Evolutionary conservation across 2,113 vertebrate genomes (phyloP).

Genomic region (Paracanthobrama guichenoti): DNA sequence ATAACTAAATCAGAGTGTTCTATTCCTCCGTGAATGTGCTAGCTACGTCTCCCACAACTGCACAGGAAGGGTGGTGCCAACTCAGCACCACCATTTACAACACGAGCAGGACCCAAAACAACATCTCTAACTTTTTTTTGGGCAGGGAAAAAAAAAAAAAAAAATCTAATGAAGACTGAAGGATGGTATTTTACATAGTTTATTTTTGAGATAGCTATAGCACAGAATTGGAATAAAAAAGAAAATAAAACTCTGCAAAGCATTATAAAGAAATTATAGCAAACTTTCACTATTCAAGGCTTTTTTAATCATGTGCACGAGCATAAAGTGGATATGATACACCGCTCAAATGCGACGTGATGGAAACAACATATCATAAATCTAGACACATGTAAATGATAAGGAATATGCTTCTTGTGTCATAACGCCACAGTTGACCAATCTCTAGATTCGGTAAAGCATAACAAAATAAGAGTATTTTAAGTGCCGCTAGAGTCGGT

Average conservation of each 20-base stretch:
- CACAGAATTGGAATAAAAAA: not conserved
- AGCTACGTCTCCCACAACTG: not conserved
- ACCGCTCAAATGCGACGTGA: not conserved
- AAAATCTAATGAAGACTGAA: too few relatives aligned
- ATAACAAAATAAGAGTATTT: not conserved
- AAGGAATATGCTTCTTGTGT: not conserved
- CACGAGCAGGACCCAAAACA: not conserved
- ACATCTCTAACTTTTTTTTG: not conserved
- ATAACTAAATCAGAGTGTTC: not conserved
- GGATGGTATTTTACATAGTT: too few relatives aligned
- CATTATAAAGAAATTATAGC: not conserved
- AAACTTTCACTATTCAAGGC: not conserved
- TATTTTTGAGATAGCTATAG: too few relatives aligned
- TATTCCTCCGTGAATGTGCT: not conserved
- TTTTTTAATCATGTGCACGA: not conserved
- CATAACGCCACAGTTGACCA: not conserved
- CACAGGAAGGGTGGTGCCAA: not conserved
- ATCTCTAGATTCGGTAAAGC: not conserved
- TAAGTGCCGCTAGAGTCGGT: not conserved
- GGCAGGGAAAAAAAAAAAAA: too few relatives aligned
- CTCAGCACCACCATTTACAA: not conserved
- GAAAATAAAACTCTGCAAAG: too few relatives aligned
- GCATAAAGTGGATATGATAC: not conserved
- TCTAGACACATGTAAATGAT: slow-evolving; percentile 17
- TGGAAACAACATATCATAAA: slow-evolving; percentile 20